Evolutionary conservation across 2,888 invertebrate genomes (phyloP), one percentile per base, ranked within the genome.

Genomic region (Lepidocyrtoides sp.): DNA sequence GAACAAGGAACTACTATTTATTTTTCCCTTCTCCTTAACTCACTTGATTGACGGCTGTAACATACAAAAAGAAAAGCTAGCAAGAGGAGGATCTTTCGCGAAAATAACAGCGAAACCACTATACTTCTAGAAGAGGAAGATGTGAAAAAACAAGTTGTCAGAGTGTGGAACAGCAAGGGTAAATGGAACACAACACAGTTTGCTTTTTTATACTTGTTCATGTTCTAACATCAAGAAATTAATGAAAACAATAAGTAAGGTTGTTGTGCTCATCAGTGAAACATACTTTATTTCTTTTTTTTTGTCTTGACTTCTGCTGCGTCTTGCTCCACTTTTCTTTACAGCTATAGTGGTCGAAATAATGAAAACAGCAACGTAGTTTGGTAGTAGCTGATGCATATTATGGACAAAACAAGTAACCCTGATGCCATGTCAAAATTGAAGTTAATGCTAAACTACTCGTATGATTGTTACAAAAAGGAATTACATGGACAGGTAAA

Each of bases 191-290:
- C n/a, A 36, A 8, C 32, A 36, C 32, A 14, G 14, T 63, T 5
- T 63, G 14, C 0, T 63, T 5, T n/a, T n/a, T 54, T 14, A 7
- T 54, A n/a, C 26, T 0, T 26, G 10, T 5, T 14, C 29, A 8
- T 44, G 41, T 44, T 72, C 72, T 23, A 23, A 20, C 17, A 57
- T 20, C 23, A 14, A 5, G 20, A 72, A 72, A 72, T 44, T 72
- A 72, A 72, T 72, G 72, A 72, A 72, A 72, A 72, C 72, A 72
- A 72, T 72, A 72, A 36, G 36, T 36, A 69, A 23, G n/a, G n/a
- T n/a, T 69, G 36, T 8, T 63, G 14, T 36, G 66, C 23, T 12
- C 12, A 20, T 63, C 20, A 14, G 69, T 57, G 7, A 5, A 17
- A 17, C 57, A 57, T 51, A 51, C 63, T 63, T 26, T 63, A 29